phyloP scores from a whole-genome alignment of 2,888 invertebrate species.

The Laothoe populi region DNA sequence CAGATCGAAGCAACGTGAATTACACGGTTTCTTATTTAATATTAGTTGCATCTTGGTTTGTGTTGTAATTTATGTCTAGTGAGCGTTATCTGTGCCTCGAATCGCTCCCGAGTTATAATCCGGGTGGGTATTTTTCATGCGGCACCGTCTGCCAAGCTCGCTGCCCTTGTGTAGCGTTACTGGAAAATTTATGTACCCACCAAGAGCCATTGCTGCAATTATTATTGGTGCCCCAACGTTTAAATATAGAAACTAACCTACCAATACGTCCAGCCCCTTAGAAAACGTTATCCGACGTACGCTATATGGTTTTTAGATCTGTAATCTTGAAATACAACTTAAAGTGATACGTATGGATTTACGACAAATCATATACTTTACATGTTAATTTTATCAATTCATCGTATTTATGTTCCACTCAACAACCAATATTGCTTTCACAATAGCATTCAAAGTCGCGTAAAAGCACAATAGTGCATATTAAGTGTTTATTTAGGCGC shows the following conservation, averaged over 20 bases:
- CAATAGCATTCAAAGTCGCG: slow-evolving; percentile 7
- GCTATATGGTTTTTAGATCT: slow-evolving; percentile 19
- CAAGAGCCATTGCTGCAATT: slow-evolving; percentile 70
- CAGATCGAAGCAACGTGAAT: slow-evolving; percentile 78
- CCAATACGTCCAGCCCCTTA: slow-evolving; percentile 7
- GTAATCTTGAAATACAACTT: slow-evolving; percentile 2
- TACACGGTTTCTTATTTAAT: slow-evolving; percentile 84
- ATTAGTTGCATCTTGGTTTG: slow-evolving; percentile 81
- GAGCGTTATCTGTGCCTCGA: slow-evolving; percentile 71
- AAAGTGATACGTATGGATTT: slow-evolving; percentile 16
- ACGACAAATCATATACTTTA: background rate
- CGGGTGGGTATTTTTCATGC: slow-evolving; percentile 82
- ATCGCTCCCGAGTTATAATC: slow-evolving; percentile 82
- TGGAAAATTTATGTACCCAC: slow-evolving; percentile 75
- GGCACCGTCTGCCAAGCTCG: slow-evolving; percentile 50
- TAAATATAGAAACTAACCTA: slow-evolving; percentile 15
- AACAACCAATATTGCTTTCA: slow-evolving; percentile 1
- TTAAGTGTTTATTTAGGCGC: slow-evolving; percentile 36
- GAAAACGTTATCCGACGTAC: slow-evolving; percentile 21
- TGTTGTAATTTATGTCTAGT: slow-evolving; percentile 80
- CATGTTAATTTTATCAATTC: slow-evolving; percentile 19
- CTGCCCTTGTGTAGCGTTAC: slow-evolving; percentile 56
- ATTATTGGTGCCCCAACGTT: slow-evolving; percentile 59
- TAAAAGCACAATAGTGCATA: slow-evolving; percentile 19
- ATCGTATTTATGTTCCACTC: slow-evolving; percentile 1